Evolutionary conservation across 1,140 invertebrate species (phyloP).

Genomic region (Helicoverpa armigera): DNA sequence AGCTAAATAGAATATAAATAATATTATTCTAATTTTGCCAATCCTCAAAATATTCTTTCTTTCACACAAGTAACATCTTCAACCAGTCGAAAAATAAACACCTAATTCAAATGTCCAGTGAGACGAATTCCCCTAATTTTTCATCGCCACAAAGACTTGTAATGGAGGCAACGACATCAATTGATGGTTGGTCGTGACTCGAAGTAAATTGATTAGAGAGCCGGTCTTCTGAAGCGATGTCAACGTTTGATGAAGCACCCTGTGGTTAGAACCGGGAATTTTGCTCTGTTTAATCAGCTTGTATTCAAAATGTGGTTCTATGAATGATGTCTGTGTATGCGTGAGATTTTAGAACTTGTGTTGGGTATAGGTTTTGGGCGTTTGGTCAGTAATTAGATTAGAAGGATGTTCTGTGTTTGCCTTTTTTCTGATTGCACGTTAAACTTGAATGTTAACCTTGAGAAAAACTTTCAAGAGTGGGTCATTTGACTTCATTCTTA

Average conservation of each 20-base stretch:
- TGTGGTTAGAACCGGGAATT: constrained; percentile 21
- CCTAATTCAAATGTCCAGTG: constrained; percentile 4
- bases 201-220: constrained; percentile 7
- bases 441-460: too few species aligned
- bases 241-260: constrained; percentile 5
- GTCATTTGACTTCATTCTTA: too few species aligned
- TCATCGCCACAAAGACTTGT: neutral
- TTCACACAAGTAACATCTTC: neutral
- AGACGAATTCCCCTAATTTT: constrained; percentile 11
- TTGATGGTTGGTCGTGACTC: constrained; percentile 13
- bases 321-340: neutral
- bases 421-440: too few species aligned
- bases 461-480: too few species aligned
- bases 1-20: too few species aligned
- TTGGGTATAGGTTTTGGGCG: neutral
- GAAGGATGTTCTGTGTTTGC: too few species aligned
- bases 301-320: constrained; percentile 10
- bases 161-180: constrained; percentile 19
- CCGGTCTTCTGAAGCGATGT: neutral
- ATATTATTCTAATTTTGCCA: too few species aligned
- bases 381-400: neutral
- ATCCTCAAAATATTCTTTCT: neutral
- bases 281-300: neutral
- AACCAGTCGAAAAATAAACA: neutral
- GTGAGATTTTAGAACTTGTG: neutral